Percentiles rank a stretch among this genome's conserved stretches.
These are phyloP conservation scores for Arvicanthis niloticus DNA, from an alignment of 2,113 vertebrate species.

Conservation along the genomic window DNA sequence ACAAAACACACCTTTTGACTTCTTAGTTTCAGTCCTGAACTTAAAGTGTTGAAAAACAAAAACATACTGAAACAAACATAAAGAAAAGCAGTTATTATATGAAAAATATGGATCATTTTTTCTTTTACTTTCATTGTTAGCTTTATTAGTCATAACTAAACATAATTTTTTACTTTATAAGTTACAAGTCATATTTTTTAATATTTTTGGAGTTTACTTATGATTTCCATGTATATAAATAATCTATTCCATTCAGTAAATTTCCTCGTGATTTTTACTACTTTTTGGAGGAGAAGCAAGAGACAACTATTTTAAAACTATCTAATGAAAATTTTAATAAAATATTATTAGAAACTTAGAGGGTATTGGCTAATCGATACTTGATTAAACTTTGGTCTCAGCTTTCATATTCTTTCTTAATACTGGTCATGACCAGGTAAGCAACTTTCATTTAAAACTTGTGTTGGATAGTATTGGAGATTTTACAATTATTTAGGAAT, in stretches of 20 bases:
- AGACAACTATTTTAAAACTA: background rate
- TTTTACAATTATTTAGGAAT: background rate
- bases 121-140: background rate
- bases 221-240: background rate
- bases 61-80: background rate
- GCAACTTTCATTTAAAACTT: background rate
- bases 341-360: background rate
- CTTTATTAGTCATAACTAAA: background rate
- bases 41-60: background rate
- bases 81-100: background rate
- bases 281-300: background rate
- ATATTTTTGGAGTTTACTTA: background rate
- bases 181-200: background rate
- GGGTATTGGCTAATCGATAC: background rate
- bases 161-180: slow-evolving; percentile 20
- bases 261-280: background rate
- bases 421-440: background rate
- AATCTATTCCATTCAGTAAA: background rate
- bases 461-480: background rate
- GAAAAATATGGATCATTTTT: background rate
- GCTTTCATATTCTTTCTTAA: background rate
- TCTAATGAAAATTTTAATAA: background rate
- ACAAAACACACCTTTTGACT: background rate
- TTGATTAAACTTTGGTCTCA: background rate
- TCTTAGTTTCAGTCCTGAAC: background rate